Conservation (phyloP, 2,888 invertebrate species). For the Drosophila rellima region DNA sequence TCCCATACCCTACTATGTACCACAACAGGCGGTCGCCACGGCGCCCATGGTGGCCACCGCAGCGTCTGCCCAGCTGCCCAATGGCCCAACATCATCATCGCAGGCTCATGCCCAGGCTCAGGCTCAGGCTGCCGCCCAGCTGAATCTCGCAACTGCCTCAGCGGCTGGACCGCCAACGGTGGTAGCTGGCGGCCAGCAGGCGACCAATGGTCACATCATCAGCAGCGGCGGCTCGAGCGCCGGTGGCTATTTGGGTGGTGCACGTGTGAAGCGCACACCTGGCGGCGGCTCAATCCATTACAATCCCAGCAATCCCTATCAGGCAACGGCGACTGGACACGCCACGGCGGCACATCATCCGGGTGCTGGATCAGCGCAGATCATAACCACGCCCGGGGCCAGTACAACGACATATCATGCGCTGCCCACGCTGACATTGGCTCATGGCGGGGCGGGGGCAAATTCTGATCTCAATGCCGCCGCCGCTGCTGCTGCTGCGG, state of each 20-base stretch:
- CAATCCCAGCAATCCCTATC: constrained; percentile 69
- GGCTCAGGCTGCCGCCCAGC: constrained; percentile 71
- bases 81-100: constrained; percentile 41
- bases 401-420: constrained; percentile 84
- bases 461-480: constrained; percentile 78
- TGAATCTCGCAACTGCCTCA: constrained; percentile 69
- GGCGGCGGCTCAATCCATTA: constrained; percentile 75
- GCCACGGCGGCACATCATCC: constrained; percentile 56
- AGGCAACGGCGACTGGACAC: constrained; percentile 46
- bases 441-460: constrained; percentile 72
- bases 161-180: constrained; percentile 81
- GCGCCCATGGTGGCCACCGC: constrained; percentile 80
- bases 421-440: constrained; percentile 80
- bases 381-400: constrained; percentile 64
- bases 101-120: constrained; percentile 32
- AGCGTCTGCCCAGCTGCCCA: constrained; percentile 53
- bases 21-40: constrained; percentile 83
- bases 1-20: constrained; percentile 86
- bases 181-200: constrained; percentile 53
- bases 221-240: constrained; percentile 35
- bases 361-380: constrained; percentile 60
- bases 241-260: constrained; percentile 69
- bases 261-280: constrained; percentile 83
- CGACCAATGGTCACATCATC: constrained; percentile 42
- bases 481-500: constrained; percentile 67